These are phyloP conservation scores for Zoanthus sociatus DNA, from an alignment of 92 coral and sea anemone genomes.

Conservation along the genomic window DNA sequence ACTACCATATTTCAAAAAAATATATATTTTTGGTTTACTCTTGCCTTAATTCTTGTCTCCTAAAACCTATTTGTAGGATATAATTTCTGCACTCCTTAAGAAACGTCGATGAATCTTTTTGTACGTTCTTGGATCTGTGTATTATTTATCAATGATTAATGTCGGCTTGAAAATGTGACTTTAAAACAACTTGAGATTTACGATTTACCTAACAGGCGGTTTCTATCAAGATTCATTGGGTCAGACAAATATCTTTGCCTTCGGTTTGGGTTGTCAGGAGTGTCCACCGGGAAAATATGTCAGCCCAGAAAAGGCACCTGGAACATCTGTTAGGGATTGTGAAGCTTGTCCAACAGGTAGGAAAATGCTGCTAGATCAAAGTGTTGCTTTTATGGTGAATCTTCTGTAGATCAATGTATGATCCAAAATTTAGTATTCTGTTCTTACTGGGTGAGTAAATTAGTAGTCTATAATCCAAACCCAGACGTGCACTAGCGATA, in stretches of 20 bases:
- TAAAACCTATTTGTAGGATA: too few species aligned
- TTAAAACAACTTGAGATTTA: too few species aligned
- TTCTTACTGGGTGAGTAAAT: neutral
- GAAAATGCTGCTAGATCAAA: neutral
- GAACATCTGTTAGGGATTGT: constrained; percentile 28
- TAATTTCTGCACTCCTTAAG: too few species aligned
- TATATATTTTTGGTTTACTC: too few species aligned
- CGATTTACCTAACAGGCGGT: constrained; percentile 29
- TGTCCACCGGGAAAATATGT: constrained; percentile 57
- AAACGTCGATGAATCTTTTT: too few species aligned
- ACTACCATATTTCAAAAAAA: too few species aligned
- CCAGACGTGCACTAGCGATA: neutral
- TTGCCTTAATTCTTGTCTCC: too few species aligned
- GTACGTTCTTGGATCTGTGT: too few species aligned
- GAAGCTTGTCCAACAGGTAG: constrained; percentile 46
- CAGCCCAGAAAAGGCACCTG: constrained; percentile 36
- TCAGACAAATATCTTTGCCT: neutral
- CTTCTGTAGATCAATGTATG: neutral
- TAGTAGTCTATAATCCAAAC: neutral
- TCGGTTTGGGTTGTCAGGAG: constrained; percentile 44
- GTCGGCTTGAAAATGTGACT: too few species aligned
- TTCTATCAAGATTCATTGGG: constrained; percentile 58
- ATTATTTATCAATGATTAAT: too few species aligned
- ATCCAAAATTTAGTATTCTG: neutral
- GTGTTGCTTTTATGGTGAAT: too few species aligned